Evolutionary conservation across 2,888 invertebrate species (phyloP).

Genomic region (Apamea anceps): DNA sequence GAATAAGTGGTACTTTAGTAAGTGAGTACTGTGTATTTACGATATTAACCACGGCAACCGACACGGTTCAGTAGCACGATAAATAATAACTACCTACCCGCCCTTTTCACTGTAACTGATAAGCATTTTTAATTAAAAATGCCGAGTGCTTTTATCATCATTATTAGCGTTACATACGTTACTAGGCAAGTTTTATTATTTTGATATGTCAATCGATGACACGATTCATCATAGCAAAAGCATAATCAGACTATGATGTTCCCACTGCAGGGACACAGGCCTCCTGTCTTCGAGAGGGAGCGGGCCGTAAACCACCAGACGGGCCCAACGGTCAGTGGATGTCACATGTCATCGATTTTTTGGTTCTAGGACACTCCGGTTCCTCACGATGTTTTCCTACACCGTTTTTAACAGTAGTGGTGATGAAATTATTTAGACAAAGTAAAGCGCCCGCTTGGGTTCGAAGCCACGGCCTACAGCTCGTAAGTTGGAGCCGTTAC

Average conservation of each 20-base stretch:
- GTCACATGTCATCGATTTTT: no score
- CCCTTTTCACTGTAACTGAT: constrained; percentile 31
- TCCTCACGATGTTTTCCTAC: no score
- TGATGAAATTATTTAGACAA: no score
- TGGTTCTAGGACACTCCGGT: no score
- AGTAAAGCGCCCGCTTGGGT: no score
- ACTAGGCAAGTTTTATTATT: neutral
- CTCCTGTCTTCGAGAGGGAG: no score
- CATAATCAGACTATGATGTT: neutral
- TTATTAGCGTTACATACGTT: constrained; percentile 16
- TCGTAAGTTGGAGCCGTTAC: no score
- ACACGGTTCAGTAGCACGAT: constrained; percentile 46
- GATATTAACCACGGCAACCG: constrained; percentile 53
- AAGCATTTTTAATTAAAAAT: constrained; percentile 54
- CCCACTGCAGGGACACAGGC: neutral
- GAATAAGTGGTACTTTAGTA: neutral
- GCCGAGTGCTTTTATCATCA: constrained; percentile 4
- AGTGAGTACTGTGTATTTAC: constrained; percentile 25
- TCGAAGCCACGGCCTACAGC: no score
- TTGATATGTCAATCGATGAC: neutral
- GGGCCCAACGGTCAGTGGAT: no score
- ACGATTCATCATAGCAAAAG: neutral
- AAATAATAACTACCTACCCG: constrained; percentile 13
- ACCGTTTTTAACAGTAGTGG: no score
- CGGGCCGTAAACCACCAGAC: no score